Evolutionary conservation across 2,888 invertebrate species (phyloP).

Genomic region (Athetis lepigone): DNA sequence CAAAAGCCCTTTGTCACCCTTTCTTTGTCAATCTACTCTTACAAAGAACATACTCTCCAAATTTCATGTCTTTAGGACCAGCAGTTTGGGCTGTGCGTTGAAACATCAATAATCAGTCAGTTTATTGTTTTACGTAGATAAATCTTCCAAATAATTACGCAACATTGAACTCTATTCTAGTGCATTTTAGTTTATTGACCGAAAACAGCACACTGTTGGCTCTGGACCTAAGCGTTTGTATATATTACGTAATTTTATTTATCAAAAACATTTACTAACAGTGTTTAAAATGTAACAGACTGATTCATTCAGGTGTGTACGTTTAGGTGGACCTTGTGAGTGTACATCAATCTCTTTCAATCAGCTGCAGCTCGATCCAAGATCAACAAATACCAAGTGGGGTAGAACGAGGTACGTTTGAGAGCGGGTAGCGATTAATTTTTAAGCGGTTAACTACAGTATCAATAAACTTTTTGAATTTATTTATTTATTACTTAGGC

Average conservation of each 20-base stretch:
- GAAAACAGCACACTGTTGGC: not conserved
- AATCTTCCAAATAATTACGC: too few relatives aligned
- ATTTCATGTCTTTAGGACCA: too few relatives aligned
- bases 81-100: too few relatives aligned
- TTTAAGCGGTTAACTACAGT: not conserved
- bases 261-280: conserved; percentile 41
- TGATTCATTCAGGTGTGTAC: conserved; percentile 44
- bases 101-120: too few relatives aligned
- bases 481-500: too few relatives aligned
- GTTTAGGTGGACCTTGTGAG: conserved; percentile 23
- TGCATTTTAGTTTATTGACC: too few relatives aligned
- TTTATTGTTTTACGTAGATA: too few relatives aligned
- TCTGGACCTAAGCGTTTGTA: conserved; percentile 7
- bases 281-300: conserved; percentile 38
- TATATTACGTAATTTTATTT: conserved; percentile 33
- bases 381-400: conserved; percentile 55
- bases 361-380: conserved; percentile 44
- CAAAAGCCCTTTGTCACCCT: too few relatives aligned
- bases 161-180: too few relatives aligned
- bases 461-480: too few relatives aligned
- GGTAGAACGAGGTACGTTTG: not conserved
- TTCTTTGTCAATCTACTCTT: too few relatives aligned
- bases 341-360: conserved; percentile 56
- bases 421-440: conserved; percentile 10
- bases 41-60: too few relatives aligned